Percentiles rank a stretch among this genome's conserved stretches.
Conservation (phyloP, 2,113 vertebrate species). For the Podarcis muralis region DNA sequence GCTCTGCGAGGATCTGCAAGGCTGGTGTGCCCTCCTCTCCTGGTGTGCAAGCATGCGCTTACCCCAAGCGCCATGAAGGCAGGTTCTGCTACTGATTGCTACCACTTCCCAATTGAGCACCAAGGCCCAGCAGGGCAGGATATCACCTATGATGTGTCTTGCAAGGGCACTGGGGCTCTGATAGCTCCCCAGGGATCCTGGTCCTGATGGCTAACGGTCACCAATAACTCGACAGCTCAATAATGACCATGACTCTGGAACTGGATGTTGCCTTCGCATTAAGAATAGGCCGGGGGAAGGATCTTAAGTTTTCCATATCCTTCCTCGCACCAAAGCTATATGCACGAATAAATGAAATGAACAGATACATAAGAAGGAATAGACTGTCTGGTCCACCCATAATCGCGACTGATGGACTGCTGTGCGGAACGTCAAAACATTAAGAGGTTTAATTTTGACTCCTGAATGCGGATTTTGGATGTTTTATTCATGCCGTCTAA, state of each 20-base stretch:
- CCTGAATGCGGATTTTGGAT: slow-evolving; percentile 67
- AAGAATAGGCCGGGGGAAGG: not conserved
- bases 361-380: not conserved
- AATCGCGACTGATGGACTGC: not conserved
- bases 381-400: not conserved
- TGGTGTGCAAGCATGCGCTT: too few species aligned
- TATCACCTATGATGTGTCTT: not conserved
- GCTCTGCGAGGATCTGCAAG: too few species aligned
- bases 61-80: too few species aligned
- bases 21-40: too few species aligned
- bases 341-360: slow-evolving; percentile 19
- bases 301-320: not conserved
- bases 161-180: not conserved
- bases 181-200: not conserved
- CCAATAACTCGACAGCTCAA: too few species aligned
- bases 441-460: slow-evolving; percentile 57
- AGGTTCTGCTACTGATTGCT: too few species aligned
- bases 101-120: too few species aligned
- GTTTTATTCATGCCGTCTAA: slow-evolving; percentile 80
- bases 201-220: not conserved
- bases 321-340: not conserved
- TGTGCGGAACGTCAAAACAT: slow-evolving; percentile 25
- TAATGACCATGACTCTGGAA: not conserved
- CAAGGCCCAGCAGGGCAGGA: not conserved
- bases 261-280: fast-evolving